Conservation (phyloP, 2,888 invertebrate genomes). For the Holacanthella duospinosa region DNA sequence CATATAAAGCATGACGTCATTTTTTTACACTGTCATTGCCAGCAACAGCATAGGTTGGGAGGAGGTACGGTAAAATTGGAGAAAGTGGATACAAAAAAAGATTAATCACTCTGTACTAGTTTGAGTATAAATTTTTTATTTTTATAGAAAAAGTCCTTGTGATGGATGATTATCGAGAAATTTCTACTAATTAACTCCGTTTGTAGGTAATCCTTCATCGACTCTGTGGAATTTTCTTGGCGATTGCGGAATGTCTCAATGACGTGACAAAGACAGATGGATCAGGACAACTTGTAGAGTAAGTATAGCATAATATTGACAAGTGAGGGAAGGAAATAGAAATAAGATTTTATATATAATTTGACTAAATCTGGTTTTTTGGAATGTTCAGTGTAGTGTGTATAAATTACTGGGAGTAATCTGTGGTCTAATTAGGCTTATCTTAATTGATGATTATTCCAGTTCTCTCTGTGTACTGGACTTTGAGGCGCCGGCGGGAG, state of each 20-base stretch:
- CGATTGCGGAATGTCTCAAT: constrained; percentile 64
- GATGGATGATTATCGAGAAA: too few species aligned
- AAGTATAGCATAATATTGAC: constrained; percentile 33
- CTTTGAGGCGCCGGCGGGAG: constrained; percentile 20
- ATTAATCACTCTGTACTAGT: too few species aligned
- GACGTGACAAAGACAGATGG: constrained; percentile 66
- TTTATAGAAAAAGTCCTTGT: too few species aligned
- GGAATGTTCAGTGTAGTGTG: too few species aligned
- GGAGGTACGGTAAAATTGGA: too few species aligned
- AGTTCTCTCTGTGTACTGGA: constrained; percentile 36
- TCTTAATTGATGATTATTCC: constrained; percentile 10
- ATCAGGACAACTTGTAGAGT: constrained; percentile 52
- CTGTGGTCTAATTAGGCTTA: constrained; percentile 7
- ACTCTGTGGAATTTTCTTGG: constrained; percentile 61
- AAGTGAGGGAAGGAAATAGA: too few species aligned
- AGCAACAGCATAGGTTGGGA: too few species aligned
- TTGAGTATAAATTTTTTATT: too few species aligned
- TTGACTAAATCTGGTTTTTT: constrained; percentile 1
- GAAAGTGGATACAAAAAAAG: too few species aligned
- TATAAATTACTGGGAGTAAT: not conserved
- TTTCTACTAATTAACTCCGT: too few species aligned
- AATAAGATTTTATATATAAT: not conserved
- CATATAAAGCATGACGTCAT: too few species aligned
- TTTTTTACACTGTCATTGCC: too few species aligned
- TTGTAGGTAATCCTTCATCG: constrained; percentile 60